phyloP scores from a whole-genome alignment of 2,797 vertebrate species.

The Scleropages formosus region DNA sequence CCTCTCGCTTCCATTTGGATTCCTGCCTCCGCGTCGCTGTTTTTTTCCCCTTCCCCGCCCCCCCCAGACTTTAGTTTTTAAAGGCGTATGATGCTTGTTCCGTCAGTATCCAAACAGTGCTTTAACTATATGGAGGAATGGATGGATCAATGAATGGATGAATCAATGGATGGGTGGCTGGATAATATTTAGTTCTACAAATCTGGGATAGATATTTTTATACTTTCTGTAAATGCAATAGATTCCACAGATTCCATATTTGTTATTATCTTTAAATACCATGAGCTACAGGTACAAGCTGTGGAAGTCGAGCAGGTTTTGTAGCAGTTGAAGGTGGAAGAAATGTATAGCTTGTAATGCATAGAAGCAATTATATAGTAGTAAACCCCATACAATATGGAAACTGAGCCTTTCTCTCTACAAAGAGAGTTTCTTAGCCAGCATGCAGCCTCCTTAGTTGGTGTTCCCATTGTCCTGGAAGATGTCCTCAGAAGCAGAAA shows the following conservation, averaged over 20 bases:
- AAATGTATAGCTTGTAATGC: too few species aligned
- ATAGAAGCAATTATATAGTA: too few species aligned
- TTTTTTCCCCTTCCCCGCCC: background rate
- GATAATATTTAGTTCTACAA: background rate
- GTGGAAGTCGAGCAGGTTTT: too few species aligned
- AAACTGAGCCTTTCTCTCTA: too few species aligned
- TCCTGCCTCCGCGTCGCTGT: constrained; percentile 52
- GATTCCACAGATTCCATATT: background rate
- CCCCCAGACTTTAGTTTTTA: constrained; percentile 1
- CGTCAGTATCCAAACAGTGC: background rate
- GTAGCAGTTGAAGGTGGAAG: too few species aligned
- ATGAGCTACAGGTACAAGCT: too few species aligned
- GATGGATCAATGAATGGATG: background rate
- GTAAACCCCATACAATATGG: too few species aligned
- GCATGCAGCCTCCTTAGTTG: too few species aligned
- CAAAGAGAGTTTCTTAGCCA: too few species aligned
- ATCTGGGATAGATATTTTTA: background rate
- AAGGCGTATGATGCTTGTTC: constrained; percentile 10
- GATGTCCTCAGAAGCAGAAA: background rate
- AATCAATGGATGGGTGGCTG: too few species aligned
- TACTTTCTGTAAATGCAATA: background rate
- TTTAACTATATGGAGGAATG: background rate
- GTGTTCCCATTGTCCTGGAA: too few species aligned
- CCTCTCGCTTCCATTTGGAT: constrained; percentile 74
- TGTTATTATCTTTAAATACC: too few species aligned